Conservation (phyloP, 1,140 invertebrate genomes). For the Carcinoscorpius rotundicauda region DNA sequence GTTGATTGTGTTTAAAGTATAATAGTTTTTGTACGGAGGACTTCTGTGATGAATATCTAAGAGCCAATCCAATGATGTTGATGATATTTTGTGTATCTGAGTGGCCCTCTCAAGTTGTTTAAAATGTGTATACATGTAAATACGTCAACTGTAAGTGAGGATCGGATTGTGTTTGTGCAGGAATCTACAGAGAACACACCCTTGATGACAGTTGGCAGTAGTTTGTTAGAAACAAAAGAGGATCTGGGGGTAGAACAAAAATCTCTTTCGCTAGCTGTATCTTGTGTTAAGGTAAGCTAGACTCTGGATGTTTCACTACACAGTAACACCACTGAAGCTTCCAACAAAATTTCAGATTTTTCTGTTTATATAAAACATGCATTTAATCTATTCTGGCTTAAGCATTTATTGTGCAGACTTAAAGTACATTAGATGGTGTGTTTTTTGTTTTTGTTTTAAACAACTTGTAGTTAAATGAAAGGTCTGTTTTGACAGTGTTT, state of each 20-base stretch:
- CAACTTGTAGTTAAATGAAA: too few relatives aligned
- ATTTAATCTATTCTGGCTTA: background rate
- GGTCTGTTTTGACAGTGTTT: too few relatives aligned
- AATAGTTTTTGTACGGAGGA: too few relatives aligned
- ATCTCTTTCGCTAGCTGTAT: constrained; percentile 9
- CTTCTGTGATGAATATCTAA: background rate
- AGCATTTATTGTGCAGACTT: too few relatives aligned
- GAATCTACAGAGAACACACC: background rate
- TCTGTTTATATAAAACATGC: background rate
- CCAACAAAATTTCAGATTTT: background rate
- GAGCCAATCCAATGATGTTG: constrained; percentile 1
- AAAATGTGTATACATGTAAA: too few relatives aligned
- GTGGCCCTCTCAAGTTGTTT: too few relatives aligned
- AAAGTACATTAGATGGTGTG: too few relatives aligned
- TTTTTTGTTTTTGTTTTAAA: too few relatives aligned
- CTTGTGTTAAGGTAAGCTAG: constrained; percentile 10
- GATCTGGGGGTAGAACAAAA: constrained; percentile 7
- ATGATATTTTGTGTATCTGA: background rate
- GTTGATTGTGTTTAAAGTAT: too few relatives aligned
- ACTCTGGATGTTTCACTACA: background rate
- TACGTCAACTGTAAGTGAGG: too few relatives aligned
- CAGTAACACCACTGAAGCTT: background rate
- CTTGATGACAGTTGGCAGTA: constrained; percentile 5
- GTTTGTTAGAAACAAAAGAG: constrained; percentile 11
- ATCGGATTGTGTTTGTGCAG: too few relatives aligned